phyloP scores from a whole-genome alignment of 2,797 vertebrate genomes.

The Cryptoprocta ferox region DNA sequence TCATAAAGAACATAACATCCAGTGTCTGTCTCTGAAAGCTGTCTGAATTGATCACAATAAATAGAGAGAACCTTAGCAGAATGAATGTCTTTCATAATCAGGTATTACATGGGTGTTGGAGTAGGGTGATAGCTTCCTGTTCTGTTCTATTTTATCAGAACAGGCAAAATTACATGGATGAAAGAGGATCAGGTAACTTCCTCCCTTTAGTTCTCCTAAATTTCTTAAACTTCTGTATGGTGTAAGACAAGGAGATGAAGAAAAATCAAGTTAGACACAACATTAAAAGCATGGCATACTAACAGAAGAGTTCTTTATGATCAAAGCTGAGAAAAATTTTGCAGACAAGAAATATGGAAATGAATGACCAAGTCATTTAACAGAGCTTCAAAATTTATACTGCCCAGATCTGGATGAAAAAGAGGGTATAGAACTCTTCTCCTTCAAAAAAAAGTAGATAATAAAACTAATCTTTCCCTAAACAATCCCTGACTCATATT shows the following conservation, averaged over 20 bases:
- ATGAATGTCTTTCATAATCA: conserved; percentile 54
- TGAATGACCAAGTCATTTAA: conserved; percentile 50
- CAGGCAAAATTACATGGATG: conserved; percentile 30
- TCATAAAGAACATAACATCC: background rate
- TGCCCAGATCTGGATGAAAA: background rate
- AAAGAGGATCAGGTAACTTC: conserved; percentile 40
- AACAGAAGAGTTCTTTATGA: background rate
- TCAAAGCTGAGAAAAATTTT: conserved; percentile 63
- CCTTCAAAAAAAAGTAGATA: background rate
- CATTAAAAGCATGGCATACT: background rate
- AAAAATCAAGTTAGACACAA: conserved; percentile 58
- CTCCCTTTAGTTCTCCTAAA: conserved; percentile 54
- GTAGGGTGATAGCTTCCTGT: conserved; percentile 29
- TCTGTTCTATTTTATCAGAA: conserved; percentile 48
- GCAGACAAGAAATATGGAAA: background rate
- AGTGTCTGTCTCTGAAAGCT: conserved; percentile 19
- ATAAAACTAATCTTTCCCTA: background rate
- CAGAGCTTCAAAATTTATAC: conserved; percentile 23
- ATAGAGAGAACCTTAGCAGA: background rate
- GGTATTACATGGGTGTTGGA: background rate
- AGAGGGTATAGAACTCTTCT: background rate
- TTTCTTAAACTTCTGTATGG: background rate
- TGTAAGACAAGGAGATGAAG: conserved; percentile 1
- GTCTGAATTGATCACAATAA: conserved; percentile 49
- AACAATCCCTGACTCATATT: background rate